phyloP scores from a whole-genome alignment of 2,888 invertebrate genomes.

The Halocaridina rubra region DNA sequence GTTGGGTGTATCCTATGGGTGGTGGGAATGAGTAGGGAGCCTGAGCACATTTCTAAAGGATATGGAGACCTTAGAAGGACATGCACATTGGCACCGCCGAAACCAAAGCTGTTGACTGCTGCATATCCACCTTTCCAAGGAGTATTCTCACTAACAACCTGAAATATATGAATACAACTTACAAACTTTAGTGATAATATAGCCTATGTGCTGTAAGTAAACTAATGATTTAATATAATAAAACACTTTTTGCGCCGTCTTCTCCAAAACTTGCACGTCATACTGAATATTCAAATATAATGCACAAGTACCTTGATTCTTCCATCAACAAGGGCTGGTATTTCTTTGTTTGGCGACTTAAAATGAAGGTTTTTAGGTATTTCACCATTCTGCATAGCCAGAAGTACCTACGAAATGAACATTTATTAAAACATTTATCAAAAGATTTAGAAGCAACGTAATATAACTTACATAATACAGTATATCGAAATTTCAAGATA shows the following conservation, averaged over 20 bases:
- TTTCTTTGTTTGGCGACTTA: constrained; percentile 85
- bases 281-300: not conserved
- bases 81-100: constrained; percentile 98
- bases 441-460: too few species aligned
- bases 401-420: constrained; percentile 75
- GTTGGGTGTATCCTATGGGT: constrained; percentile 26
- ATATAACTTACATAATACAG: too few species aligned
- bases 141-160: constrained; percentile 84
- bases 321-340: constrained; percentile 91
- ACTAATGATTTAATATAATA: too few species aligned
- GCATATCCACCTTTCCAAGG: constrained; percentile 92
- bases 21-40: constrained; percentile 23
- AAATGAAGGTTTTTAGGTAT: constrained; percentile 95
- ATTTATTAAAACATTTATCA: too few species aligned
- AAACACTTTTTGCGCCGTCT: too few species aligned
- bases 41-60: not conserved
- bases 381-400: constrained; percentile 90
- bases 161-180: too few species aligned
- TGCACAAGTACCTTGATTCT: constrained; percentile 77
- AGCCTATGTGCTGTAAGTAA: too few species aligned
- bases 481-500: too few species aligned
- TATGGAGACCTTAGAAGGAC: constrained; percentile 77
- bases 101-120: constrained; percentile 96
- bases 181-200: too few species aligned
- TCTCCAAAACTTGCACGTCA: too few species aligned